A percentile compares a stretch with the other conserved stretches of the same genome.
Evolutionary conservation across 2,888 invertebrate species (phyloP).

Genomic region (Spisula subtruncata): DNA sequence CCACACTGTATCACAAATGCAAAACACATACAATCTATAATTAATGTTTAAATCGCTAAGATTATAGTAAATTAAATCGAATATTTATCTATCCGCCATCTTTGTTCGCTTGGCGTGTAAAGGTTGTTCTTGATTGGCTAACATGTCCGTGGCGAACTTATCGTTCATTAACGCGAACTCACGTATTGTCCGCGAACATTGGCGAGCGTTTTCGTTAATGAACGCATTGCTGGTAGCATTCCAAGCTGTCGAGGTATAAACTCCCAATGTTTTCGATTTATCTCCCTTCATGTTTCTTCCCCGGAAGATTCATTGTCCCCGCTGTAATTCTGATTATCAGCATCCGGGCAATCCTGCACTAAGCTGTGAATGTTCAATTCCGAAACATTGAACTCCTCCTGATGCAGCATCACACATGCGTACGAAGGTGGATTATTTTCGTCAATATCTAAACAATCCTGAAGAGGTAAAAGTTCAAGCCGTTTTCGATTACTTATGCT

Average conservation of each 20-base stretch:
- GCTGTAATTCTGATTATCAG: not conserved
- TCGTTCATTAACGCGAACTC: too few species aligned
- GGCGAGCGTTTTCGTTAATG: too few species aligned
- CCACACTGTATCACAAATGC: too few species aligned
- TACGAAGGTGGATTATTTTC: conserved; percentile 63
- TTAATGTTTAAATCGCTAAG: too few species aligned
- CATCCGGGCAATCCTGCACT: not conserved
- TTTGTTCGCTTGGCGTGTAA: too few species aligned
- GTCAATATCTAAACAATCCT: conserved; percentile 40
- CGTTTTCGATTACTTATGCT: not conserved
- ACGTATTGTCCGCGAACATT: too few species aligned
- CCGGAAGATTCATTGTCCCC: not conserved
- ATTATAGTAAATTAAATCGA: too few species aligned
- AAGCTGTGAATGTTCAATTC: conserved; percentile 42
- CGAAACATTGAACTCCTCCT: conserved; percentile 62
- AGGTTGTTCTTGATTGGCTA: too few species aligned
- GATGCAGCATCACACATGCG: conserved; percentile 66
- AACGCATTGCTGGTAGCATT: not conserved
- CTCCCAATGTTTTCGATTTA: not conserved
- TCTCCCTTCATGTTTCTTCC: not conserved
- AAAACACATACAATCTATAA: too few species aligned
- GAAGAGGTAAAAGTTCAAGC: conserved; percentile 2
- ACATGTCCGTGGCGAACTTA: too few species aligned
- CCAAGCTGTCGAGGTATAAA: not conserved
- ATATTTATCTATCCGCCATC: too few species aligned